phyloP scores from a whole-genome alignment of 2,797 vertebrate species.

The Sebastes hopkinsi region DNA sequence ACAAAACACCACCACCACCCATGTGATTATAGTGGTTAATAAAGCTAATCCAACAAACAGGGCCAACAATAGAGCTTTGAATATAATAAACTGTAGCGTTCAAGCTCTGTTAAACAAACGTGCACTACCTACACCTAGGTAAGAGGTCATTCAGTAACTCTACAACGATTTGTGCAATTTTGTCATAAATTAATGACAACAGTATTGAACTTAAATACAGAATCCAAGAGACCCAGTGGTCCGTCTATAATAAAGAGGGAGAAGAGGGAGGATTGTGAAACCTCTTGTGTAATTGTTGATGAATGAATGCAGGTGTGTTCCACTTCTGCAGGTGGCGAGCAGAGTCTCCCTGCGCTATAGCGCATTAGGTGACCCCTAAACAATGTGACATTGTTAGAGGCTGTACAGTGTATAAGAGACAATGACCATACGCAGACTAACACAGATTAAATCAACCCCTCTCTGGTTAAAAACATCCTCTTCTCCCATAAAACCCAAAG shows the following conservation, averaged over 20 bases:
- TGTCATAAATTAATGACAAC: not conserved
- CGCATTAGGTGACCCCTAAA: conserved; percentile 35
- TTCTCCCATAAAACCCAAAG: not conserved
- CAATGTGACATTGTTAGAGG: conserved; percentile 29
- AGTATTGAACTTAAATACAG: not conserved
- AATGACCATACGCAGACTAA: not conserved
- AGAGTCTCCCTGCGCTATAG: conserved; percentile 33
- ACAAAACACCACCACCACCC: not conserved
- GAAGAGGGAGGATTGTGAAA: not conserved
- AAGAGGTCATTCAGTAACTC: too few relatives aligned
- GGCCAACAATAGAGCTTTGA: not conserved
- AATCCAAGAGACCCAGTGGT: not conserved
- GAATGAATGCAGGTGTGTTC: conserved; percentile 65
- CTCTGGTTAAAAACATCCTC: not conserved
- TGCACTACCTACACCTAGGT: too few relatives aligned
- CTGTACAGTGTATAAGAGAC: not conserved
- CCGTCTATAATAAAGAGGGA: not conserved
- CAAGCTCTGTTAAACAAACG: not conserved
- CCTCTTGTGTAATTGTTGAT: conserved; percentile 43
- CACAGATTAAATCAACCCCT: not conserved
- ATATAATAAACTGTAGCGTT: not conserved
- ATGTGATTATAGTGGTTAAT: not conserved
- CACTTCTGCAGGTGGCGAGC: conserved; percentile 38
- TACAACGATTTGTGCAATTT: not conserved
- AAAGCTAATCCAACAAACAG: not conserved